phyloP scores from a whole-genome alignment of 2,888 invertebrate genomes.

The Noctua comes region DNA sequence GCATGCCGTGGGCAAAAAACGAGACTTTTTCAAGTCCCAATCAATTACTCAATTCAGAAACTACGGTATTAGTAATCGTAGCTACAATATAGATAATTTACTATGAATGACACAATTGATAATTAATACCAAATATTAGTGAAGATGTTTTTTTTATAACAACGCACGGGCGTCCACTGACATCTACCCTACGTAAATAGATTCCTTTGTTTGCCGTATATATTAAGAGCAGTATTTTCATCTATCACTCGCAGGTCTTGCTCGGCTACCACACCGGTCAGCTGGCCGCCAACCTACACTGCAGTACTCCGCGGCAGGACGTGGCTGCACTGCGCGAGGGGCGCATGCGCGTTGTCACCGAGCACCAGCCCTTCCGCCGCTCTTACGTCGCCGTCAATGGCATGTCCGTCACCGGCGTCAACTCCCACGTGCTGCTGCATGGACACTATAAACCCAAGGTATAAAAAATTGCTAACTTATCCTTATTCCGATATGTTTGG shows the following conservation, averaged over 20 bases:
- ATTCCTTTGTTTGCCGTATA: background rate
- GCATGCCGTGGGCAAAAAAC: background rate
- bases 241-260: conserved; percentile 75
- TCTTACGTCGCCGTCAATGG: conserved; percentile 82
- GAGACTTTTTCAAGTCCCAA: background rate
- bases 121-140: background rate
- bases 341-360: conserved; percentile 90
- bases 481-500: background rate
- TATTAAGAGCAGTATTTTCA: background rate
- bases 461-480: background rate
- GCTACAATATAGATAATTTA: background rate
- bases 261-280: conserved; percentile 92
- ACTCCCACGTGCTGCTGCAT: conserved; percentile 79
- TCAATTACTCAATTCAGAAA: background rate
- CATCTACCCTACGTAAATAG: background rate
- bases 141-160: background rate
- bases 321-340: conserved; percentile 88
- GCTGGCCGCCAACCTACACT: conserved; percentile 94
- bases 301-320: conserved; percentile 88
- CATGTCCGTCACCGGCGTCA: conserved; percentile 79
- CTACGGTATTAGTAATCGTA: background rate
- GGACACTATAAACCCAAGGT: conserved; percentile 82
- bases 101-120: background rate
- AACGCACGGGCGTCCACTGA: background rate
- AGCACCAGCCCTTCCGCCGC: conserved; percentile 89